These are phyloP conservation scores for Labrus mixtus DNA, from an alignment of 2,113 vertebrate species.

Conservation along the genomic window DNA sequence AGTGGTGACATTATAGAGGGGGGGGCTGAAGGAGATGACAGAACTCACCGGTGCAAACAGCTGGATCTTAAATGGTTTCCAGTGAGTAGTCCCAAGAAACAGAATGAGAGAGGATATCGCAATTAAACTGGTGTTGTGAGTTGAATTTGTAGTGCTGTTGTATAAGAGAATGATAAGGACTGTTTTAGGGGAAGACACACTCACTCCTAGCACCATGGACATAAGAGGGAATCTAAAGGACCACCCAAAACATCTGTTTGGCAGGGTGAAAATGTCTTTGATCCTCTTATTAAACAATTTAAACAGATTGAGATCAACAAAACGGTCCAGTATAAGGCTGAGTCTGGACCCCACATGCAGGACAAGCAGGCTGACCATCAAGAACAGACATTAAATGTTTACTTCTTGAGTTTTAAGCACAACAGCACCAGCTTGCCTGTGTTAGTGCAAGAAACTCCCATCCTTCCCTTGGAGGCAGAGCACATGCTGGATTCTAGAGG, in stretches of 20 bases:
- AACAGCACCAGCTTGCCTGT: slow-evolving; percentile 1
- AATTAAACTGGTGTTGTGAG: slow-evolving; percentile 74
- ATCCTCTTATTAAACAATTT: slow-evolving; percentile 31
- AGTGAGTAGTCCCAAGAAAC: slow-evolving; percentile 92
- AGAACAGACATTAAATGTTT: background rate
- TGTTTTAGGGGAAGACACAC: slow-evolving; percentile 6
- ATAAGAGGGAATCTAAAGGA: slow-evolving; percentile 42
- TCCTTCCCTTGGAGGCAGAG: background rate
- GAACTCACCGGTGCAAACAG: slow-evolving; percentile 99
- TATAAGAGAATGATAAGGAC: slow-evolving; percentile 8
- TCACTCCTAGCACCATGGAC: slow-evolving; percentile 21
- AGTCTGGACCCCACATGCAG: slow-evolving; percentile 17
- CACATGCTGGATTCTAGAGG: slow-evolving; percentile 13
- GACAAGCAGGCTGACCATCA: slow-evolving; percentile 1
- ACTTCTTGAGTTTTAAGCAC: background rate
- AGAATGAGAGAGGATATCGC: slow-evolving; percentile 90
- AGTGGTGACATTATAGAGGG: slow-evolving; percentile 54
- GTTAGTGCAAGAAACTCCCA: background rate
- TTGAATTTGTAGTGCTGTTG: slow-evolving; percentile 36
- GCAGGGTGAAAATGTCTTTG: slow-evolving; percentile 20
- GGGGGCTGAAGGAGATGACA: slow-evolving; percentile 80
- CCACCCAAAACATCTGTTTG: slow-evolving; percentile 52
- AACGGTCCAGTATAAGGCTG: background rate
- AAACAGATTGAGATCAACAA: slow-evolving; percentile 42
- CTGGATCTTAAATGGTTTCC: slow-evolving; percentile 99